A percentile compares a stretch with the other conserved stretches of the same genome.
These are phyloP conservation scores for Rhinatrema bivittatum DNA, from an alignment of 2,797 vertebrate genomes.

Conservation along the genomic window DNA sequence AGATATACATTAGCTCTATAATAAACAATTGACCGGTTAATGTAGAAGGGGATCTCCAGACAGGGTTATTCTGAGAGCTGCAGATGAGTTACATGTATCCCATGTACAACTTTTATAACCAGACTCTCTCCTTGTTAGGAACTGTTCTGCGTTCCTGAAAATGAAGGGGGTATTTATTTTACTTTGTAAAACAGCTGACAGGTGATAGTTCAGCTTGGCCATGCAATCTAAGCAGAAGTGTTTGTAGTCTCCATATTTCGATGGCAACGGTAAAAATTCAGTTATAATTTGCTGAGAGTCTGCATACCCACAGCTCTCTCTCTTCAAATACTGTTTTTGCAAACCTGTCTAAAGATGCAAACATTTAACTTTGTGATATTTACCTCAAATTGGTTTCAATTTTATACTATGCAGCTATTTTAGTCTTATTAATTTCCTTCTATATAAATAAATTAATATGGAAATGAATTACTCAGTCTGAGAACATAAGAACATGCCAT, in stretches of 20 bases:
- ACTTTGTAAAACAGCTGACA: constrained; percentile 17
- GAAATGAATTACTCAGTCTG: constrained; percentile 25
- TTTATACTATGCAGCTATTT: constrained; percentile 29
- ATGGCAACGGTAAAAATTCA: constrained; percentile 26
- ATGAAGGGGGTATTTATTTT: constrained; percentile 20
- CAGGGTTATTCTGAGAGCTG: constrained; percentile 7
- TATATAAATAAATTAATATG: constrained; percentile 28
- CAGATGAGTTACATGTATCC: constrained; percentile 40
- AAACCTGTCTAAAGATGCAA: no score
- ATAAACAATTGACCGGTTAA: constrained; percentile 25
- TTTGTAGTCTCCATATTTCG: constrained; percentile 29
- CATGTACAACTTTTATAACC: constrained; percentile 4
- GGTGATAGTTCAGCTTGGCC: constrained; percentile 14
- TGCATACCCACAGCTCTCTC: constrained; percentile 6
- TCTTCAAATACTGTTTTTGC: no score
- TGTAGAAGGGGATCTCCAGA: constrained; percentile 5
- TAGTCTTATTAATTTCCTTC: constrained; percentile 26
- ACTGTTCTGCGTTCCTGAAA: constrained; percentile 42
- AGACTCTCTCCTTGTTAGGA: constrained; percentile 71
- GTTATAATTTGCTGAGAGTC: constrained; percentile 10
- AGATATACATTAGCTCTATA: constrained; percentile 7
- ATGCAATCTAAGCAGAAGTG: constrained; percentile 19
- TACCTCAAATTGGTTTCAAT: constrained; percentile 2
- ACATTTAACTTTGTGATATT: no score
- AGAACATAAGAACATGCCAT: no score